phyloP scores from a whole-genome alignment of 37 sponge, comb jelly and placozoan genomes.

The Trichoplax adhaerens region DNA sequence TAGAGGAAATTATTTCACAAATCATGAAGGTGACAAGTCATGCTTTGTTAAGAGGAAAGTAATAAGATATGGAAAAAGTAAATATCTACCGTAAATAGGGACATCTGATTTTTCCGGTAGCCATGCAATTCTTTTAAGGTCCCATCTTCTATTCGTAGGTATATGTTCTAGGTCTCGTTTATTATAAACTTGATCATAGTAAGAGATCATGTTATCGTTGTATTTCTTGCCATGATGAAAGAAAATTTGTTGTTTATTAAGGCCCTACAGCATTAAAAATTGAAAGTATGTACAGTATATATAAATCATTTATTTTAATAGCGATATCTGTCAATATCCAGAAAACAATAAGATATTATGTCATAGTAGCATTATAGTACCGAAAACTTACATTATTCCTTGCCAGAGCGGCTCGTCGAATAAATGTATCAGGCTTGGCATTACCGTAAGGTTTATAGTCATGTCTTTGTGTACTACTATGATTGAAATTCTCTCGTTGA shows the following conservation, averaged over 20 bases:
- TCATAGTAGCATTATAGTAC: too few relatives aligned
- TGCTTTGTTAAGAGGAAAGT: too few relatives aligned
- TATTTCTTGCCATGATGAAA: conserved; percentile 67
- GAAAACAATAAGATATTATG: too few relatives aligned
- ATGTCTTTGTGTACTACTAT: conserved; percentile 38
- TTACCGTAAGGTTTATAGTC: conserved; percentile 24
- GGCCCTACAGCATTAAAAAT: conserved; percentile 27
- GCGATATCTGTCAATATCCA: too few relatives aligned
- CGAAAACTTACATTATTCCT: conserved; percentile 34
- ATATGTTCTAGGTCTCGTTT: not conserved
- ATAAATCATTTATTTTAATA: too few relatives aligned
- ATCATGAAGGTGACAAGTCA: too few relatives aligned
- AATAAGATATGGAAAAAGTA: not conserved
- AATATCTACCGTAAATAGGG: conserved; percentile 31
- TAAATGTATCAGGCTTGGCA: conserved; percentile 34
- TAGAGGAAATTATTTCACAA: too few relatives aligned
- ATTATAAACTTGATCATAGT: not conserved
- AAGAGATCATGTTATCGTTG: conserved; percentile 41
- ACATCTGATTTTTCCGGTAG: conserved; percentile 62
- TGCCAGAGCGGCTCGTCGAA: conserved; percentile 38
- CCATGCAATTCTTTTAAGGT: conserved; percentile 62
- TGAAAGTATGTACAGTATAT: too few relatives aligned
- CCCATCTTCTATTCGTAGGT: conserved; percentile 36
- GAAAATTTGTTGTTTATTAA: conserved; percentile 47
- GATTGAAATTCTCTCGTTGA: too few relatives aligned